phyloP scores from a whole-genome alignment of 2,888 invertebrate species.

The Desoria tigrina region DNA sequence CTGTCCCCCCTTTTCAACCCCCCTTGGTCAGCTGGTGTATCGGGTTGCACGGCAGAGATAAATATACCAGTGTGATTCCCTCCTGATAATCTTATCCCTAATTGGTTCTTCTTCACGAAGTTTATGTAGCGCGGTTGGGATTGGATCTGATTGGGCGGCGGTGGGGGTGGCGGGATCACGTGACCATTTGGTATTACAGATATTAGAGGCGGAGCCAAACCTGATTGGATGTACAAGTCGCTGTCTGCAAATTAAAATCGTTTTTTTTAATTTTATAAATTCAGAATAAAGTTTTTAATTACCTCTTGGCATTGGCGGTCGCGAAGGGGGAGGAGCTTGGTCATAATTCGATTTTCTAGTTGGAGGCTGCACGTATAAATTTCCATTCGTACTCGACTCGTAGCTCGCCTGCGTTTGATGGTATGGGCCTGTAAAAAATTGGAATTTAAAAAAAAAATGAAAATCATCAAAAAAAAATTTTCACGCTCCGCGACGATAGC shows the following conservation, averaged over 20 bases:
- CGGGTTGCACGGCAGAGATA: slow-evolving; percentile 95
- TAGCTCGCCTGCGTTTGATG: slow-evolving; percentile 16
- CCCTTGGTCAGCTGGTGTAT: slow-evolving; percentile 86
- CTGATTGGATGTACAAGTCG: too few species aligned
- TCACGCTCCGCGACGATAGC: too few species aligned
- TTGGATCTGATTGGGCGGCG: slow-evolving; percentile 34
- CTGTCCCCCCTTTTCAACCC: slow-evolving; percentile 95
- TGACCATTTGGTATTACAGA: slow-evolving; percentile 5
- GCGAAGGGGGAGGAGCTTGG: too few species aligned
- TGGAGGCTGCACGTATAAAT: slow-evolving; percentile 87
- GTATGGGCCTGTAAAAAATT: too few species aligned
- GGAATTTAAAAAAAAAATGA: too few species aligned
- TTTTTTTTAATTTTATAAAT: too few species aligned
- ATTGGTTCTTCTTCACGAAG: slow-evolving; percentile 61
- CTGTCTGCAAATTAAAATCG: too few species aligned
- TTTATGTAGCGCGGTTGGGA: slow-evolving; percentile 26
- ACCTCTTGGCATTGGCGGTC: not conserved
- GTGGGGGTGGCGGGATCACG: slow-evolving; percentile 34
- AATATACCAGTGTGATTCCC: slow-evolving; percentile 98
- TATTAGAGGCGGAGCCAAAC: too few species aligned
- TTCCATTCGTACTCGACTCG: slow-evolving; percentile 60
- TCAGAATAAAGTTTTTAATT: too few species aligned
- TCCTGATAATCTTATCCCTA: slow-evolving; percentile 93
- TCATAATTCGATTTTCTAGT: slow-evolving; percentile 58
- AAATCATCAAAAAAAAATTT: too few species aligned